Evolutionary conservation across 2,888 invertebrate genomes (phyloP), one percentile per base, ranked within the genome.

Genomic region (Euzetes globulus): DNA sequence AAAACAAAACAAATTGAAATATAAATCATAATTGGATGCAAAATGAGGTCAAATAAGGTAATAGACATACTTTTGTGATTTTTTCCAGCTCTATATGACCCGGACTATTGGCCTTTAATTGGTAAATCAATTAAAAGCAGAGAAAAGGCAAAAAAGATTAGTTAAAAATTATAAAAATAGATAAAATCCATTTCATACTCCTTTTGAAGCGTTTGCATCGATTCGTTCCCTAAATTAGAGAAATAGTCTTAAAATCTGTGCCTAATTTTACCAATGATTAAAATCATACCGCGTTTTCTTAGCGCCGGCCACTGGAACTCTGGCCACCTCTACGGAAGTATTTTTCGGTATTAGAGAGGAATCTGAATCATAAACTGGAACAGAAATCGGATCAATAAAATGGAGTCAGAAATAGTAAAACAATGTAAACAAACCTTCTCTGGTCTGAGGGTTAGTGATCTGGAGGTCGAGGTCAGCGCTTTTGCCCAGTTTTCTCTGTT

Each of bases 401-500:
- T 11, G 19, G 11, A 58, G 29, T 25, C 45, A 77, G 22, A 19
- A 27, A 58, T 5, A 27, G 5, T 27, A 3, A 58, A 27, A 5
- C 4, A 58, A 63, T 63, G 2, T n/a, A 33, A n/a, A 73, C 83
- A 83, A 85, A 94, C 96, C 94, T 90, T 95, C 93, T 85, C 94
- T 92, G 76, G 94, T 95, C 84, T 96, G 95, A 74, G 95, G 95
- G 87, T 97, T 96, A 52, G 93, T 94, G 77, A 99, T 91, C 85
- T 94, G 91, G 75, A 99, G 86, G 86, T 98, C 98, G 83, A 96
- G 96, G 84, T 96, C 95, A 0, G 91, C 90, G 77, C 91, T 90
- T 83, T 93, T 94, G 73, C 93, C 94, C 80, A 98, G 90, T 74
- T 93, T 89, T 83, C 98, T 97, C 83, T 97, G 95, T 80, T 93